Evolutionary conservation across 2,113 vertebrate species (phyloP).

Genomic region (Poeciliopsis turrubarensis): DNA sequence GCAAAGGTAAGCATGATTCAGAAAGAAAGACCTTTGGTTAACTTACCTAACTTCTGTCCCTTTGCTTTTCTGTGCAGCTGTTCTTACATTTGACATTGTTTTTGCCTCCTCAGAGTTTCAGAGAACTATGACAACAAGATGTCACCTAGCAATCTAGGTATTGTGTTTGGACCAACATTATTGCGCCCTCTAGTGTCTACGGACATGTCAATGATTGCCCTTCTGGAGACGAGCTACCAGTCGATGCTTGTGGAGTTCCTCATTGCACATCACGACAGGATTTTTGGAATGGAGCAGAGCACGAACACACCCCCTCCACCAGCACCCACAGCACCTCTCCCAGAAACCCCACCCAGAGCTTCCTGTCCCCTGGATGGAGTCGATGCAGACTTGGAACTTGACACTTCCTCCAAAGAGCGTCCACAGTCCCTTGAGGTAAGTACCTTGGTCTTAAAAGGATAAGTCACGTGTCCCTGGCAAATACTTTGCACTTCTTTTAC

Average conservation of each 20-base stretch:
- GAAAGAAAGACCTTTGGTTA: background rate
- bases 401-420: constrained; percentile 61
- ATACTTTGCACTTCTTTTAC: constrained; percentile 32
- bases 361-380: constrained; percentile 43
- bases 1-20: constrained; percentile 79
- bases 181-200: constrained; percentile 79
- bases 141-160: constrained; percentile 91
- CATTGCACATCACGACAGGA: constrained; percentile 81
- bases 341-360: constrained; percentile 53
- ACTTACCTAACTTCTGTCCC: constrained; percentile 7
- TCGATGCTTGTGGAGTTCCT: constrained; percentile 89
- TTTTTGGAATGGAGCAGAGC: constrained; percentile 80
- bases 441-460: constrained; percentile 13
- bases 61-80: background rate
- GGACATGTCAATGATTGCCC: constrained; percentile 81
- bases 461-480: constrained; percentile 6
- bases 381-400: constrained; percentile 24
- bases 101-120: constrained; percentile 83
- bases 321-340: constrained; percentile 52
- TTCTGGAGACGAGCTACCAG: constrained; percentile 89
- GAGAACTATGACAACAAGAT: constrained; percentile 89
- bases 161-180: constrained; percentile 92
- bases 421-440: constrained; percentile 79
- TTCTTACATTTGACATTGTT: background rate
- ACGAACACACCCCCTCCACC: constrained; percentile 63